Evolutionary conservation across 2,888 invertebrate genomes (phyloP), one percentile per base, ranked within the genome.

Genomic region (Hesperia comma): DNA sequence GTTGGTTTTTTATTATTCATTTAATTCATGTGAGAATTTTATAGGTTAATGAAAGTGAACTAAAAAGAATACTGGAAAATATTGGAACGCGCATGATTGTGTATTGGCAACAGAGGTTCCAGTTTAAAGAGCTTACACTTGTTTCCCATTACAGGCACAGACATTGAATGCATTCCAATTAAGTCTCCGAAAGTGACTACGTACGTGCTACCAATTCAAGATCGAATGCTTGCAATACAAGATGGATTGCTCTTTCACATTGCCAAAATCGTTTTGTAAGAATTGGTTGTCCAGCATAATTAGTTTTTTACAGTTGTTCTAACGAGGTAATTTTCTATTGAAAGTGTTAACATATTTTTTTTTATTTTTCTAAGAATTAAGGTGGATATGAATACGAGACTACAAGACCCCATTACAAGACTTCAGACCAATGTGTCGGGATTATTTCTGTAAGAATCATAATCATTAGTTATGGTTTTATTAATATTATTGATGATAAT

Each of bases 91-190:
- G 4, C 19, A 14, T 14, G 12, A 51, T 21, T 51, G 51, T 58
- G 32, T 46, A 58, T 53, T 53, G 57, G 51, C 17, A 63, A 63
- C 37, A 61, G 55, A 67, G 46, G 12, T 19, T 67, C 41, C 61
- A 61, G 49, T 61, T 61, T 66, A 67, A 61, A 67, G 37, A 61
- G 67, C 60, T 66, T 66, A 67, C 55, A 67, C 67, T 55, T 61
- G 66, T 46, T 61, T 55, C 61, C 66, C 55, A 61, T 67, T 67
- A 61, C 61, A 46, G 19, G 51, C 53, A 61, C 60, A 46, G 49
- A 55, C 67, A 60, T 40, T 61, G 67, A 61, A 67, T 67, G 67
- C 67, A 61, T 67, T 67, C 61, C 67, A 61, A 67, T 67, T 56
- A 64, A 56, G 55, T 55, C 37, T 40, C 55, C 21, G 67, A 67